Evolutionary conservation across 2,113 vertebrate genomes (phyloP).

Genomic region (Paracanthobrama guichenoti): DNA sequence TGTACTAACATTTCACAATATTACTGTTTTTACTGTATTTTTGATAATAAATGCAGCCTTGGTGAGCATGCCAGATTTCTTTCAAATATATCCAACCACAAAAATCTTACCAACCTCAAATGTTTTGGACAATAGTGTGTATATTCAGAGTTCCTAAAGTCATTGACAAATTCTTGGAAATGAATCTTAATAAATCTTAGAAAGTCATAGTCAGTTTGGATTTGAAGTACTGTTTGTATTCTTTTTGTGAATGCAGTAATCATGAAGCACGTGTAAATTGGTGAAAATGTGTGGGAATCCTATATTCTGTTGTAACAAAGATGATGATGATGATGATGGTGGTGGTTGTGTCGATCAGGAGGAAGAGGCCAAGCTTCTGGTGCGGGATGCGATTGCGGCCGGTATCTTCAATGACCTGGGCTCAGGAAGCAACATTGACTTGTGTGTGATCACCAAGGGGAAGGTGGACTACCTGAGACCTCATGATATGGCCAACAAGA

Average conservation of each 20-base stretch:
- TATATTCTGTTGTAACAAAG: neutral
- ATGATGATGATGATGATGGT: neutral
- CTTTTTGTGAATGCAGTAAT: neutral
- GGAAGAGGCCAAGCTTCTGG: conserved; percentile 88
- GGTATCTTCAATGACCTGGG: conserved; percentile 96
- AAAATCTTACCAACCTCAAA: neutral
- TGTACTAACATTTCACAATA: neutral
- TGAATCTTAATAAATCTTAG: neutral
- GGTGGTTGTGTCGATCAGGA: conserved; percentile 73
- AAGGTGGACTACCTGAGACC: conserved; percentile 93
- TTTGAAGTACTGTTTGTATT: neutral
- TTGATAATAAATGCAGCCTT: neutral
- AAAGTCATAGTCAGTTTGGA: neutral
- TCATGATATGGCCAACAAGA: conserved; percentile 88
- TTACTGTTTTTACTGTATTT: neutral
- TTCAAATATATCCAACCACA: neutral
- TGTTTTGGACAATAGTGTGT: neutral
- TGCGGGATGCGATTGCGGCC: conserved; percentile 91
- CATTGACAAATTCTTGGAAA: neutral
- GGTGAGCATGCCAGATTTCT: neutral
- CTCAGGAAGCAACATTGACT: conserved; percentile 94
- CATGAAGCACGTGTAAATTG: neutral
- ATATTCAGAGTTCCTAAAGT: neutral
- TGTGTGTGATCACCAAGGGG: conserved; percentile 92
- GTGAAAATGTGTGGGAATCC: neutral